Evolutionary conservation across 2,797 vertebrate species (phyloP).

Genomic region (Typhlichthys subterraneus): DNA sequence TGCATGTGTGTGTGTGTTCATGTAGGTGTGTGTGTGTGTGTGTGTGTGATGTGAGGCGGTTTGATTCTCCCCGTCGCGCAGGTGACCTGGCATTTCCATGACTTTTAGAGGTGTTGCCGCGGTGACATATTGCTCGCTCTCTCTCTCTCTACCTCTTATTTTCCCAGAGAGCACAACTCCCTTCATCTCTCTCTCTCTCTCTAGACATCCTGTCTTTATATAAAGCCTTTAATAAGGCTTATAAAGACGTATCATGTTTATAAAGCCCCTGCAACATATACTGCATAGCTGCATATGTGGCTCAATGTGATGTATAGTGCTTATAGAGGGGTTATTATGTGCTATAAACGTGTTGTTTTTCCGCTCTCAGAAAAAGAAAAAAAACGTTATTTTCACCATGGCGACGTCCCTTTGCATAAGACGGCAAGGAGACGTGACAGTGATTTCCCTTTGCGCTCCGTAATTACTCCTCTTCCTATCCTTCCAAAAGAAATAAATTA

Average conservation of each 20-base stretch:
- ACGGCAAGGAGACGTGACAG: conserved; percentile 52
- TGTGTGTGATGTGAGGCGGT: conserved; percentile 43
- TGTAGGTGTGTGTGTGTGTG: conserved; percentile 40
- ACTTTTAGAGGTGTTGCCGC: conserved; percentile 81
- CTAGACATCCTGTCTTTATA: background rate
- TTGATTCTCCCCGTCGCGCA: conserved; percentile 43
- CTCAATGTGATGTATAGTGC: too few species aligned
- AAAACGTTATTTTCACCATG: background rate
- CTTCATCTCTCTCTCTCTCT: background rate
- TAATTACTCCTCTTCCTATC: conserved; percentile 65
- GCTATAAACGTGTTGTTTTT: too few species aligned
- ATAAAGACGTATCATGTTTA: conserved; percentile 9
- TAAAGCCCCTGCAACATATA: conserved; percentile 14
- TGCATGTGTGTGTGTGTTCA: conserved; percentile 16
- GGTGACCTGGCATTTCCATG: conserved; percentile 83
- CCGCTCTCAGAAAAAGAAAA: too few species aligned
- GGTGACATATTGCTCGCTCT: conserved; percentile 65
- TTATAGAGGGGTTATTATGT: too few species aligned
- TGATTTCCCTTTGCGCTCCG: conserved; percentile 49
- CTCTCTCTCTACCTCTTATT: conserved; percentile 28
- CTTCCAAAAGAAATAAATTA: conserved; percentile 62
- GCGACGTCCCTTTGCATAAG: conserved; percentile 13
- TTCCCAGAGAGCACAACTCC: conserved; percentile 31
- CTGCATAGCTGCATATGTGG: background rate
- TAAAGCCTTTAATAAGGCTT: background rate